A percentile compares a stretch with the other conserved stretches of the same genome.
phyloP scores from a whole-genome alignment of 2,888 invertebrate species.

The Cephus rjabovi region DNA sequence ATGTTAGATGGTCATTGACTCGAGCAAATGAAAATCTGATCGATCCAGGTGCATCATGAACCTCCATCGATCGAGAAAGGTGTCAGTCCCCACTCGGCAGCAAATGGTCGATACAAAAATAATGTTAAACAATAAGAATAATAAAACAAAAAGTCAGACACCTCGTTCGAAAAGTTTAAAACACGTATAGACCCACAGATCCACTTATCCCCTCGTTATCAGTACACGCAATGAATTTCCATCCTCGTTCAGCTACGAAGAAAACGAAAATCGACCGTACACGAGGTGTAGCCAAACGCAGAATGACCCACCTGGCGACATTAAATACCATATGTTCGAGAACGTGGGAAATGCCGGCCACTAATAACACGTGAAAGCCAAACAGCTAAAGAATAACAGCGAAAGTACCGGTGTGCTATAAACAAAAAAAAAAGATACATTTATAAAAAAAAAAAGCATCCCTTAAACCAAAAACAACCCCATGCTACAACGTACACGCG shows the following conservation, averaged over 20 bases:
- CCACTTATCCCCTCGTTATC: background rate
- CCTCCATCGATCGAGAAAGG: no score
- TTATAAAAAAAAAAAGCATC: background rate
- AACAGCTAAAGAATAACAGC: no score
- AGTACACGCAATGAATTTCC: background rate
- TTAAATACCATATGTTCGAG: background rate
- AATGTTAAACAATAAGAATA: no score
- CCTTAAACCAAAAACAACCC: background rate
- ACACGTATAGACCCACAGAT: background rate
- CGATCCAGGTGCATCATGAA: no score
- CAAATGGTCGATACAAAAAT: no score
- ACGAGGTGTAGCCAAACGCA: background rate
- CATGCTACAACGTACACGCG: background rate
- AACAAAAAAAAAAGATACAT: no score
- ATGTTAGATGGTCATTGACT: no score
- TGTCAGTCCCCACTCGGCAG: no score
- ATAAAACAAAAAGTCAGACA: background rate
- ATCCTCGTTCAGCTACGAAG: background rate
- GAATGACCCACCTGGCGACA: background rate
- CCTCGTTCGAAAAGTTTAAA: background rate
- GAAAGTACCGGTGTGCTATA: no score
- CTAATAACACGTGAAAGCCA: background rate
- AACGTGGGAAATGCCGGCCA: background rate
- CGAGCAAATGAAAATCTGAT: no score
- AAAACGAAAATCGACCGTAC: background rate